Conservation (phyloP, 2,797 vertebrate genomes). For the Erethizon dorsatum region DNA sequence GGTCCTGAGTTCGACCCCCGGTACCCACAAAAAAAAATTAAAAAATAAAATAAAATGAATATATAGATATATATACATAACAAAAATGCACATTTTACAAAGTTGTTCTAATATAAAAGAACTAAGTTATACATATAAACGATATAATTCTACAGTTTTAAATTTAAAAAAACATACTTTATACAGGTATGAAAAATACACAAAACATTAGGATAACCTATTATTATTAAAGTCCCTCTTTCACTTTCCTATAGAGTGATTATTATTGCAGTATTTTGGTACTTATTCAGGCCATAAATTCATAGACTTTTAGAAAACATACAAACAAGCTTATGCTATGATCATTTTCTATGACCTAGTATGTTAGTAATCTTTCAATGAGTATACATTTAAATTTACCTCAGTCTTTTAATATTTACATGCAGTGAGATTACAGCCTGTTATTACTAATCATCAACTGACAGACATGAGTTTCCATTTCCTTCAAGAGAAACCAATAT, state of each 20-base stretch:
- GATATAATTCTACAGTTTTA: background rate
- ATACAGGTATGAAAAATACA: background rate
- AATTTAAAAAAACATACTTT: background rate
- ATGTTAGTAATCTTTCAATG: background rate
- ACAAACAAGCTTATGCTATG: background rate
- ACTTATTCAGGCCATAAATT: background rate
- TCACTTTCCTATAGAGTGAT: background rate
- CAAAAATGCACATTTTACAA: background rate
- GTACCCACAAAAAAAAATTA: too few species aligned
- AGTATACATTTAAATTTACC: background rate
- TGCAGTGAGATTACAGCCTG: background rate
- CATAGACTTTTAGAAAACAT: conserved; percentile 1
- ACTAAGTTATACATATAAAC: background rate
- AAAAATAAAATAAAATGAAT: background rate
- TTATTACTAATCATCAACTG: background rate
- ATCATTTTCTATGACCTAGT: background rate
- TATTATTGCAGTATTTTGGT: background rate
- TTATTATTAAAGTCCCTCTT: background rate
- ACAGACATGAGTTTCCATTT: background rate
- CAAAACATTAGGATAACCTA: background rate
- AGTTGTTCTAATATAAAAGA: background rate
- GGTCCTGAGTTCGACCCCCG: too few species aligned
- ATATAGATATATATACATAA: background rate
- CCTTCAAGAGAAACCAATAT: background rate
- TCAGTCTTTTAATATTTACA: background rate